These are phyloP conservation scores for Fragum whitleyi DNA, from an alignment of 2,888 invertebrate species.

Conservation along the genomic window DNA sequence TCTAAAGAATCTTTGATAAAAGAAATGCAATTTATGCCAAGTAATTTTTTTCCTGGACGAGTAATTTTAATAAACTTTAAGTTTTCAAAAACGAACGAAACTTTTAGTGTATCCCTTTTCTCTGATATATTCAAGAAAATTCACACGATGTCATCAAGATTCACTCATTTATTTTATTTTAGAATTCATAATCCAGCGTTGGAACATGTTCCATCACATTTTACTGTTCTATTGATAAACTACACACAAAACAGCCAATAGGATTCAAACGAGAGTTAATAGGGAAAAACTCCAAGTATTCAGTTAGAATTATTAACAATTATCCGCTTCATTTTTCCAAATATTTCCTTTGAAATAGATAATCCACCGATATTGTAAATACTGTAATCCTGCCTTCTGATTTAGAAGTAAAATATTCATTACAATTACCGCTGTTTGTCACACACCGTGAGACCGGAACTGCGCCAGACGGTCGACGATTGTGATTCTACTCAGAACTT, in stretches of 20 bases:
- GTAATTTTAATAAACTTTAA: too few relatives aligned
- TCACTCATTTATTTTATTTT: too few relatives aligned
- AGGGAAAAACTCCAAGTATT: neutral
- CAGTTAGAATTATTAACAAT: neutral
- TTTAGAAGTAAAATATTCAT: neutral
- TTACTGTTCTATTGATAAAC: too few relatives aligned
- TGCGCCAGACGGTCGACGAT: conserved; percentile 14
- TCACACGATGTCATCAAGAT: too few relatives aligned
- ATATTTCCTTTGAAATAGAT: conserved; percentile 2
- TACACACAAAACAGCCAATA: neutral
- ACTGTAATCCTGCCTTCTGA: neutral
- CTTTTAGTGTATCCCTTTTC: too few relatives aligned
- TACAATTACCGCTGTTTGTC: conserved; percentile 9
- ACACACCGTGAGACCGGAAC: neutral
- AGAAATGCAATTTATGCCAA: too few relatives aligned
- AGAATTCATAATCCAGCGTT: too few relatives aligned
- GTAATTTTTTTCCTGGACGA: too few relatives aligned
- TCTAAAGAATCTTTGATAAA: neutral
- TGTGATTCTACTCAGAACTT: neutral
- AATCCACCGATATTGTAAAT: neutral
- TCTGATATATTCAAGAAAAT: too few relatives aligned
- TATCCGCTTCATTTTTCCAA: neutral
- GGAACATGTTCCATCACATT: too few relatives aligned
- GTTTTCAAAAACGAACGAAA: too few relatives aligned
- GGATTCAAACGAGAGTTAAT: neutral